These are phyloP conservation scores for Sylvietta virens DNA, from an alignment of 2,113 vertebrate genomes.

Conservation along the genomic window DNA sequence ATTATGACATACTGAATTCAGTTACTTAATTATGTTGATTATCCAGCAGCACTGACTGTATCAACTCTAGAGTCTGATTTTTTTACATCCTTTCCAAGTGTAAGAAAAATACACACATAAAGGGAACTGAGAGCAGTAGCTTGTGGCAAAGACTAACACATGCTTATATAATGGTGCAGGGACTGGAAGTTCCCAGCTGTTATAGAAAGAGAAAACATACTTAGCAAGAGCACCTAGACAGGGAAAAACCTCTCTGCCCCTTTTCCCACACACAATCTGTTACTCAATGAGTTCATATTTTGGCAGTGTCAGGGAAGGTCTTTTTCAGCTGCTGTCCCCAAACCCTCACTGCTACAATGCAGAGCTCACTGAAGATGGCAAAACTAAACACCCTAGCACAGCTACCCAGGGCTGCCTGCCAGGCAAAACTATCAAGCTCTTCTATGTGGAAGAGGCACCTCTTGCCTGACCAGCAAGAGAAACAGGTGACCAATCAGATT, in stretches of 20 bases:
- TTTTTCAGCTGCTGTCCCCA: neutral
- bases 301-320: neutral
- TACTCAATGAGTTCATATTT: neutral
- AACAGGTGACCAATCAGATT: neutral
- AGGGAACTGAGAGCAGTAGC: neutral
- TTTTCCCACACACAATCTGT: constrained; percentile 34
- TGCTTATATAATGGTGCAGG: neutral
- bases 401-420: neutral
- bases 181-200: constrained; percentile 38
- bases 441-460: neutral
- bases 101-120: neutral
- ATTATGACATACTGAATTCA: neutral
- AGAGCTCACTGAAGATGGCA: neutral
- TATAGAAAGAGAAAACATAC: neutral
- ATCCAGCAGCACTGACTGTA: neutral
- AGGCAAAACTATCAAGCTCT: neutral
- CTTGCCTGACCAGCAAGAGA: neutral
- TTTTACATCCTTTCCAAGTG: neutral
- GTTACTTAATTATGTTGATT: neutral
- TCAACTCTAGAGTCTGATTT: neutral
- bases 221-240: constrained; percentile 6
- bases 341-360: neutral
- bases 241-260: constrained; percentile 15
- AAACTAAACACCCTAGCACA: neutral
- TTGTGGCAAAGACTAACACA: constrained; percentile 13